These are phyloP conservation scores for Cecropterus lyciades DNA, from an alignment of 1,140 invertebrate species.

Conservation along the genomic window DNA sequence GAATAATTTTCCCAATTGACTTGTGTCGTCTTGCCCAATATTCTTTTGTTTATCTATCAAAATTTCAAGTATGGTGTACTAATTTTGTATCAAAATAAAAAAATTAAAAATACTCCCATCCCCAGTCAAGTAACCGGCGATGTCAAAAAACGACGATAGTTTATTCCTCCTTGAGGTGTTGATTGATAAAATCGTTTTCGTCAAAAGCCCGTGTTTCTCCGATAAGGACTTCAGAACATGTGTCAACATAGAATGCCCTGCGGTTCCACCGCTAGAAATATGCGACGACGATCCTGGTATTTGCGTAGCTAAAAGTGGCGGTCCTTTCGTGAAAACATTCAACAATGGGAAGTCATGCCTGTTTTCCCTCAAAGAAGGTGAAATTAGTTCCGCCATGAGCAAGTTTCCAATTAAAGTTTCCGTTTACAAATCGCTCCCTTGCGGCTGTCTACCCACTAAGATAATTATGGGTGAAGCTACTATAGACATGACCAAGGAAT, in stretches of 20 bases:
- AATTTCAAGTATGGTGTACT: slow-evolving; percentile 61
- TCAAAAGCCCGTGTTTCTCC: slow-evolving; percentile 70
- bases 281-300: slow-evolving; percentile 83
- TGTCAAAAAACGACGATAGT: slow-evolving; percentile 81
- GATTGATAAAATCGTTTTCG: slow-evolving; percentile 82
- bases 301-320: slow-evolving; percentile 60
- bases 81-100: slow-evolving; percentile 44
- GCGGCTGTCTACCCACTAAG: slow-evolving; percentile 71
- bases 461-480: slow-evolving; percentile 69
- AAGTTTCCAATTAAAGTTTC: slow-evolving; percentile 67
- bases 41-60: slow-evolving; percentile 68
- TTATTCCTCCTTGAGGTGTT: slow-evolving; percentile 85
- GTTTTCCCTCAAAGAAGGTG: slow-evolving; percentile 81
- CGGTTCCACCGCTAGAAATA: slow-evolving; percentile 82
- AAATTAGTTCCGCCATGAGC: slow-evolving; percentile 72
- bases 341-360: slow-evolving; percentile 85
- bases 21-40: slow-evolving; percentile 1
- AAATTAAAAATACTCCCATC: slow-evolving; percentile 63
- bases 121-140: slow-evolving; percentile 56
- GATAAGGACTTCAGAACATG: slow-evolving; percentile 82
- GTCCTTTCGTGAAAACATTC: slow-evolving; percentile 69
- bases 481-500: slow-evolving; percentile 79
- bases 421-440: slow-evolving; percentile 69
- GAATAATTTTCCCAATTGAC: slow-evolving; percentile 32
- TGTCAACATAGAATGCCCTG: slow-evolving; percentile 79